Percentiles rank a stretch among this genome's conserved stretches.
phyloP scores from a whole-genome alignment of 2,797 vertebrate genomes.

The Myoxocephalus aenaeus region DNA sequence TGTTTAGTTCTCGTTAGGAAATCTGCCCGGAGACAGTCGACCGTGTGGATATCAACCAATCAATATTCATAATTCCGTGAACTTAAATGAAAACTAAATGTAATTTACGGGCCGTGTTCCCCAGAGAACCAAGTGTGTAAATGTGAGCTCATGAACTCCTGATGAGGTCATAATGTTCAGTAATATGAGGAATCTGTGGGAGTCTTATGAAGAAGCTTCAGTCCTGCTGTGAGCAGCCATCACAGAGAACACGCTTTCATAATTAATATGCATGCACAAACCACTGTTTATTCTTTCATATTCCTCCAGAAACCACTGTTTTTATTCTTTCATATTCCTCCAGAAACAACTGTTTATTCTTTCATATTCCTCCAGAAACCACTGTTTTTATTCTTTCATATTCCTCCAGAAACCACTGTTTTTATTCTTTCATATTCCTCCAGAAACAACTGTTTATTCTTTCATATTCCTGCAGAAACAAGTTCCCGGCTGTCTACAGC shows the following conservation, averaged over 20 bases:
- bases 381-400: background rate
- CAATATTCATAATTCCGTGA: background rate
- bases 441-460: background rate
- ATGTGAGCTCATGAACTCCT: background rate
- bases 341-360: background rate
- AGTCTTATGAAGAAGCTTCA: background rate
- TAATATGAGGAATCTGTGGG: conserved; percentile 20
- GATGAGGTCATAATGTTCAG: conserved; percentile 9
- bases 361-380: background rate
- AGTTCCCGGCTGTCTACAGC: background rate
- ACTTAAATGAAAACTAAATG: background rate
- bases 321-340: background rate
- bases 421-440: no score
- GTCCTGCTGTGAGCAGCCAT: no score
- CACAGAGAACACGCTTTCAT: no score
- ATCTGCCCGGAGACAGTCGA: background rate
- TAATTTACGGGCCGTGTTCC: background rate
- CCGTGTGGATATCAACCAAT: background rate
- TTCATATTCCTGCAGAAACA: background rate
- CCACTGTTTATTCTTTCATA: no score
- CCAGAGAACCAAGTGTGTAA: background rate
- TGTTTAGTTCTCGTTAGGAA: background rate
- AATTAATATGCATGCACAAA: background rate
- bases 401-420: background rate
- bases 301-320: background rate